phyloP scores from a whole-genome alignment of 2,113 vertebrate species.

The Tragelaphus strepsiceros region DNA sequence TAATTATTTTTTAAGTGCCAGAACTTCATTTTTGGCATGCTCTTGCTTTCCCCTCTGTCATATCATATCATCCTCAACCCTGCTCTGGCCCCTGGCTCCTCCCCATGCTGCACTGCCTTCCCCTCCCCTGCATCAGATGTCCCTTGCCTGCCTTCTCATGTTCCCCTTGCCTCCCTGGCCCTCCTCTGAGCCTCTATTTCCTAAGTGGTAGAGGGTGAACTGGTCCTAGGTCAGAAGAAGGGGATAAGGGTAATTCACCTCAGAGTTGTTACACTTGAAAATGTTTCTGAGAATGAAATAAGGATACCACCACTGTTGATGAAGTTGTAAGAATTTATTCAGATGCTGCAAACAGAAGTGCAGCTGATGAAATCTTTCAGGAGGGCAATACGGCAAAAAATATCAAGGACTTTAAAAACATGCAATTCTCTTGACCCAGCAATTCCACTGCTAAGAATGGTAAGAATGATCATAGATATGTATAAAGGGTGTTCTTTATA shows the following conservation, averaged over 20 bases:
- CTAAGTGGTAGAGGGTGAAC: background rate
- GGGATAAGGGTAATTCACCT: background rate
- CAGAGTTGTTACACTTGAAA: background rate
- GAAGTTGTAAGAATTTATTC: background rate
- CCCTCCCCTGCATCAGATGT: rapidly evolving
- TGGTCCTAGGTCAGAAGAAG: background rate
- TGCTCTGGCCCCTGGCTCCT: background rate
- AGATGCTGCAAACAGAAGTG: background rate
- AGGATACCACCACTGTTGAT: background rate
- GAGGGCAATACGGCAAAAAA: background rate
- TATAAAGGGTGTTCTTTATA: background rate
- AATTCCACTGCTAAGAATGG: background rate
- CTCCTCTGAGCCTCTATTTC: background rate
- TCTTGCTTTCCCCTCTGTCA: background rate
- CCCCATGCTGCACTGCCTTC: background rate
- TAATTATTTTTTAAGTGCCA: background rate
- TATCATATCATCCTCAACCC: rapidly evolving
- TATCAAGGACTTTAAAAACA: background rate
- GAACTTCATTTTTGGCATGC: background rate
- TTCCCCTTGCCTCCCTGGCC: background rate
- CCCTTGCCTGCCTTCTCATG: background rate
- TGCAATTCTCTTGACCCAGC: background rate
- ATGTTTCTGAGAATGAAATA: background rate
- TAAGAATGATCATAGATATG: background rate
- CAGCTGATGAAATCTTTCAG: background rate